Conservation (phyloP, 2,797 vertebrate species). For the Onychomys arenicola region DNA sequence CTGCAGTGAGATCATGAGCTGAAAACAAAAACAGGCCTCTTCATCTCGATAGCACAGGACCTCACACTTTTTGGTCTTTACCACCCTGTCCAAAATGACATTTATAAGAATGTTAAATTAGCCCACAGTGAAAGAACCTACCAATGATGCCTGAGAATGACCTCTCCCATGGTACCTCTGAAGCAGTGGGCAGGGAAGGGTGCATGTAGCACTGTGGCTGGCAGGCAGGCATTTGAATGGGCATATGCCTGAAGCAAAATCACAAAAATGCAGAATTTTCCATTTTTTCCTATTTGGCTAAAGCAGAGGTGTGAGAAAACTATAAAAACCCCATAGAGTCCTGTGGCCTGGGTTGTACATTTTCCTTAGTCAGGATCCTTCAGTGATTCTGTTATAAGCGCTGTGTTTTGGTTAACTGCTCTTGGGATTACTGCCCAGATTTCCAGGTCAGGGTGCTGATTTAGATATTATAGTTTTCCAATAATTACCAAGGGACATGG, state of each 20-base stretch:
- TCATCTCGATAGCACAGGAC: constrained; percentile 34
- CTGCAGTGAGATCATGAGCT: constrained; percentile 33
- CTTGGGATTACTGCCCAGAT: neutral
- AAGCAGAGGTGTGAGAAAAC: constrained; percentile 44
- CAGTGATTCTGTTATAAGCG: neutral
- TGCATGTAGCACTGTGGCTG: neutral
- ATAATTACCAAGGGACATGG: neutral
- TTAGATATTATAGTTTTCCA: neutral
- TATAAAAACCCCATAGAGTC: neutral
- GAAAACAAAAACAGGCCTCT: constrained; percentile 60
- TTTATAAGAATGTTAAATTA: constrained; percentile 32
- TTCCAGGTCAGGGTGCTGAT: constrained; percentile 46
- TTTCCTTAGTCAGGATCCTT: constrained; percentile 41
- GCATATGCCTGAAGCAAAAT: constrained; percentile 49
- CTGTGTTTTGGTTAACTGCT: neutral
- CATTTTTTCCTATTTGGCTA: constrained; percentile 48
- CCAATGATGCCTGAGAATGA: neutral
- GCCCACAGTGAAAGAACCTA: neutral
- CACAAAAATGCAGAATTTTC: constrained; percentile 61
- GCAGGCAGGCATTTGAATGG: neutral
- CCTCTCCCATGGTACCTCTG: neutral
- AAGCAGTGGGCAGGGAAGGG: neutral
- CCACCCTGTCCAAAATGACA: neutral
- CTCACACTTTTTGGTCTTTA: neutral
- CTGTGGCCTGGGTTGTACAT: neutral